Evolutionary conservation across 2,113 vertebrate genomes (phyloP).

Genomic region (Pipa parva): DNA sequence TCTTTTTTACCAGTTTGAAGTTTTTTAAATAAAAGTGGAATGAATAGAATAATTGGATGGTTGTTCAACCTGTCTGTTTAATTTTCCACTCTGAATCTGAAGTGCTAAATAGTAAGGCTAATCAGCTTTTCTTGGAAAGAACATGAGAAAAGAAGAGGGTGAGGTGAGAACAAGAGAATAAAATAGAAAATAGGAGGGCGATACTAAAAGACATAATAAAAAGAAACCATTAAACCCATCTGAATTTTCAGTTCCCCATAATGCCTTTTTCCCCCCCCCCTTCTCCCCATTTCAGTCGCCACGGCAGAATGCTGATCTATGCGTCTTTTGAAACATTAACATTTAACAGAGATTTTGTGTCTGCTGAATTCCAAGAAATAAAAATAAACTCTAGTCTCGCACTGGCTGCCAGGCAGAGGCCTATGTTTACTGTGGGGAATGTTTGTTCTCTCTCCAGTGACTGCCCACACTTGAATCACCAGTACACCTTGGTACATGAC

Average conservation of each 20-base stretch:
- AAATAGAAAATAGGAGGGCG: slow-evolving; percentile 12
- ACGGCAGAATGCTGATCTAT: slow-evolving; percentile 51
- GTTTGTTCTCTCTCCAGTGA: slow-evolving; percentile 32
- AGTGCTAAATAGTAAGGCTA: slow-evolving; percentile 26
- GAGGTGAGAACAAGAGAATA: slow-evolving; percentile 28
- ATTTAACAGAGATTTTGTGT: slow-evolving; percentile 66
- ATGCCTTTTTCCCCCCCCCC: slow-evolving; percentile 6
- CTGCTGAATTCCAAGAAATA: slow-evolving; percentile 62
- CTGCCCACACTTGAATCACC: slow-evolving; percentile 17
- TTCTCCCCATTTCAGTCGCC: slow-evolving; percentile 27
- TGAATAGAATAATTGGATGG: slow-evolving; percentile 30
- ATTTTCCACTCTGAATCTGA: slow-evolving; percentile 28
- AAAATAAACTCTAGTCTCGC: slow-evolving; percentile 58
- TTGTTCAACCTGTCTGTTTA: slow-evolving; percentile 32
- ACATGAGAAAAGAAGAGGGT: slow-evolving; percentile 25
- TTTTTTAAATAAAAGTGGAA: slow-evolving; percentile 21
- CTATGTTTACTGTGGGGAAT: slow-evolving; percentile 34
- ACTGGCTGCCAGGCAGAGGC: not conserved
- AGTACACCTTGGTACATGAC: slow-evolving; percentile 36
- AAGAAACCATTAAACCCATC: slow-evolving; percentile 13
- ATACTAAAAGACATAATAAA: slow-evolving; percentile 24
- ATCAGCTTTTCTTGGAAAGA: slow-evolving; percentile 22
- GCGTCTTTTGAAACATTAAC: slow-evolving; percentile 61
- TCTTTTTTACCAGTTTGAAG: slow-evolving; percentile 8
- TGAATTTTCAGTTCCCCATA: slow-evolving; percentile 26